A percentile compares a stretch with the other conserved stretches of the same genome.
These are phyloP conservation scores for Spea multiplicata DNA, from an alignment of 2,113 vertebrate genomes.

Conservation along the genomic window DNA sequence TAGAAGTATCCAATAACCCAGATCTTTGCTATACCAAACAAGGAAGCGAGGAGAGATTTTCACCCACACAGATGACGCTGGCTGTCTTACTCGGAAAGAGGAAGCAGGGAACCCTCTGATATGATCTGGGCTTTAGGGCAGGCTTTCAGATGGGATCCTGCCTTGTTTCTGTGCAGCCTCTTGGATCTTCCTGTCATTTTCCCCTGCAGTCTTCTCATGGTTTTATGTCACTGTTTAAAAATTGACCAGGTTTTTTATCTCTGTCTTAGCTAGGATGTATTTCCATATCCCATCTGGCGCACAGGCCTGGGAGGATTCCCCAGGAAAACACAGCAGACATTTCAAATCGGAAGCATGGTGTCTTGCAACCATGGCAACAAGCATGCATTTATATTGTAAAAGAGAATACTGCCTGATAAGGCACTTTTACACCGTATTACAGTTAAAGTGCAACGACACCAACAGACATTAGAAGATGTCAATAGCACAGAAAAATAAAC, in stretches of 20 bases:
- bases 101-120: slow-evolving; percentile 43
- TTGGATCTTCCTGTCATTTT: slow-evolving; percentile 54
- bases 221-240: slow-evolving; percentile 70
- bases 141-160: slow-evolving; percentile 55
- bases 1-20: background rate
- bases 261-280: slow-evolving; percentile 54
- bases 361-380: background rate
- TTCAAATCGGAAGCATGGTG: slow-evolving; percentile 9
- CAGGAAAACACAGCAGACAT: slow-evolving; percentile 34
- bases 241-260: slow-evolving; percentile 66
- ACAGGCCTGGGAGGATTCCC: slow-evolving; percentile 45
- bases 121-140: slow-evolving; percentile 52
- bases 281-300: slow-evolving; percentile 30
- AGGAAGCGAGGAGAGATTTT: slow-evolving; percentile 15
- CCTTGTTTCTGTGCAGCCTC: slow-evolving; percentile 48
- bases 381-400: background rate
- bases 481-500: too few relatives aligned
- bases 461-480: too few relatives aligned
- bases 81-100: slow-evolving; percentile 12
- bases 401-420: background rate
- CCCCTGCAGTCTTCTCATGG: slow-evolving; percentile 61
- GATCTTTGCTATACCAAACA: background rate
- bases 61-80: slow-evolving; percentile 42
- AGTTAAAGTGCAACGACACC: too few relatives aligned
- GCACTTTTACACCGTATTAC: background rate